Evolutionary conservation across 2,888 invertebrate species (phyloP), one percentile per base, ranked within the genome.

Genomic region (Embidobia sp.): DNA sequence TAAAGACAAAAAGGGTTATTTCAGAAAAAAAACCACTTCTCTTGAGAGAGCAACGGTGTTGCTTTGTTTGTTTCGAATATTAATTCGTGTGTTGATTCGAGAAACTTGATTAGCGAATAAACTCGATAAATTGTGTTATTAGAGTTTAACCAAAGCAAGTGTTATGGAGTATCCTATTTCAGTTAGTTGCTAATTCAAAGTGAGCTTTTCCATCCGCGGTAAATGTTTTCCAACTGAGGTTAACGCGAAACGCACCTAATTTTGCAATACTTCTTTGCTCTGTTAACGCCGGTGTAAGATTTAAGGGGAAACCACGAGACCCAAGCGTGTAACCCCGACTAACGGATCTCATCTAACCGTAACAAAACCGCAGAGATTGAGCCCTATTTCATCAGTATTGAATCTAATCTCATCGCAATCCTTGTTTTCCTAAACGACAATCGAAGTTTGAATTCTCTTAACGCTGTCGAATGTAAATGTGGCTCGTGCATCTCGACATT

Each of bases 391-490:
- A 49, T 59, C 59, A 44, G 61, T 27, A 53, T 49, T 67, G 46
- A 61, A 67, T 66, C 67, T 74, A 74, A 74, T 67, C 74, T 46
- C 26, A 26, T 37, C 46, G 51, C 67, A 61, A 67, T 74, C 61
- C 74, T 53, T 61, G 74, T 67, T 74, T 67, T 74, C 61, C 26
- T 18, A 40, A 74, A 74, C 67, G 61, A 53, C 61, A 61, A 66
- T 67, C 46, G 61, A 67, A 53, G 74, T 67, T 61, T 33, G 59
- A 61, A 55, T 74, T 61, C 67, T 51, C 74, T 53, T 66, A 44
- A 51, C 40, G 48, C 46, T 66, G 66, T 74, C 61, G 61, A 74
- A 74, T 74, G 74, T 61, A 74, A 73, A 64, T 73, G 64, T n/a
- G 46, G 53, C 49, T 42, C 33, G 40, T n/a, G 27, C 11, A 27